A percentile compares a stretch with the other conserved stretches of the same genome.
phyloP scores from a whole-genome alignment of 2,888 invertebrate species.

The Chromoteleia sp. region DNA sequence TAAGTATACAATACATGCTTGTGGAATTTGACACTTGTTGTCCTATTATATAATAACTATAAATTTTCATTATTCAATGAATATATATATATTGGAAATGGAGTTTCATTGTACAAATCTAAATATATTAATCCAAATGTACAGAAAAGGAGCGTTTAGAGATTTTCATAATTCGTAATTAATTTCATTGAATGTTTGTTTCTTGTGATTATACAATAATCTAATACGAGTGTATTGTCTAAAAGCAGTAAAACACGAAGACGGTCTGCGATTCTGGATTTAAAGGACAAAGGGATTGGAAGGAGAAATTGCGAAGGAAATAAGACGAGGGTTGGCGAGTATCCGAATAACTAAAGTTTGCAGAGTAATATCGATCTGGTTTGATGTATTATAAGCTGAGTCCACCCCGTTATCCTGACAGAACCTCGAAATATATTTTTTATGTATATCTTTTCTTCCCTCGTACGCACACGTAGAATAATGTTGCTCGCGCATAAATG shows the following conservation, averaged over 20 bases:
- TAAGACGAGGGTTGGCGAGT: constrained; percentile 74
- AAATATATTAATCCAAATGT: neutral
- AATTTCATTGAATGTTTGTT: constrained; percentile 6
- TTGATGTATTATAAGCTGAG: constrained; percentile 83
- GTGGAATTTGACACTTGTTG: too few relatives aligned
- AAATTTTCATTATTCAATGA: too few relatives aligned
- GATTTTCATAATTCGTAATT: constrained; percentile 1
- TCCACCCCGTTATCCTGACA: constrained; percentile 80
- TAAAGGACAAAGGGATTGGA: constrained; percentile 73
- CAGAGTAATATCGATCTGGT: constrained; percentile 83
- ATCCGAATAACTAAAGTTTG: constrained; percentile 81
- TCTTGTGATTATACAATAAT: constrained; percentile 32
- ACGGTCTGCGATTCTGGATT: constrained; percentile 63
- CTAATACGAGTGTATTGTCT: constrained; percentile 56
- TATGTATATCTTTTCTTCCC: constrained; percentile 78
- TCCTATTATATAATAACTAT: too few relatives aligned
- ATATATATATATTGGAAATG: too few relatives aligned
- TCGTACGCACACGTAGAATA: constrained; percentile 74
- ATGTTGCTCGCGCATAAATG: constrained; percentile 77
- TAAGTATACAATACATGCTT: too few relatives aligned
- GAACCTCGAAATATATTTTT: constrained; percentile 82
- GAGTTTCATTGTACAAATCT: too few relatives aligned
- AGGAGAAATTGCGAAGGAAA: constrained; percentile 71
- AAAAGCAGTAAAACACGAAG: constrained; percentile 56
- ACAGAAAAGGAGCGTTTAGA: neutral